phyloP scores from a whole-genome alignment of 2,113 vertebrate species.

The Pavo muticus region DNA sequence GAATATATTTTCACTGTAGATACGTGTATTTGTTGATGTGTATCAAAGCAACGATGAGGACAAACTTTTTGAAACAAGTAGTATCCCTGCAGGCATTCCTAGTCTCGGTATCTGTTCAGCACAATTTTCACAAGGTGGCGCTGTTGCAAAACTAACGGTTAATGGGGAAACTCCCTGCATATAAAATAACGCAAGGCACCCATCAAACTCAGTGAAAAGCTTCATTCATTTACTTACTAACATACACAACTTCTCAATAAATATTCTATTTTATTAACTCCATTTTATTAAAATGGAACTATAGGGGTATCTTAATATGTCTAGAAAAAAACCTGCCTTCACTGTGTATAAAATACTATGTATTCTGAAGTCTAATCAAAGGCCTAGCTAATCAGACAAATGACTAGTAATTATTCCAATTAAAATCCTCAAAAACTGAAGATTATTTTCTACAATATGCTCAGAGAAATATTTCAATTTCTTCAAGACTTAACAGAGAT shows the following conservation, averaged over 20 bases:
- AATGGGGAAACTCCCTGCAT: neutral
- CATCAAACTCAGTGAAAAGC: neutral
- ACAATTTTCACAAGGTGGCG: slow-evolving; percentile 80
- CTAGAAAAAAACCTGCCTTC: neutral
- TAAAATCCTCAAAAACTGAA: slow-evolving; percentile 21
- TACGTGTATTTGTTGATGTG: neutral
- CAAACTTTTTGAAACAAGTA: neutral
- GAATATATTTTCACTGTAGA: neutral
- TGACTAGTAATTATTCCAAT: slow-evolving; percentile 6
- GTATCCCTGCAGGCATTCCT: neutral
- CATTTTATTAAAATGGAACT: neutral
- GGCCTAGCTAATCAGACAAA: slow-evolving; percentile 40
- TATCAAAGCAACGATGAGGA: neutral
- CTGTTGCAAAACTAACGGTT: slow-evolving; percentile 80
- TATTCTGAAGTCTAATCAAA: slow-evolving; percentile 25
- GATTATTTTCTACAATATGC: neutral
- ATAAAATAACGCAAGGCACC: neutral
- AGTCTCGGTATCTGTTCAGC: slow-evolving; percentile 33
- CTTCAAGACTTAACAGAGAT: neutral
- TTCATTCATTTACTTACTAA: neutral
- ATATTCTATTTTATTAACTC: slow-evolving; percentile 15
- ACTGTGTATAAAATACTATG: neutral
- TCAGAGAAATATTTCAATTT: neutral
- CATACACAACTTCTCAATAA: neutral
- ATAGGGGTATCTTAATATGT: neutral